A percentile compares a stretch with the other conserved stretches of the same genome.
Conservation (phyloP, 2,797 vertebrate species). For the Sarcoramphus papa region DNA sequence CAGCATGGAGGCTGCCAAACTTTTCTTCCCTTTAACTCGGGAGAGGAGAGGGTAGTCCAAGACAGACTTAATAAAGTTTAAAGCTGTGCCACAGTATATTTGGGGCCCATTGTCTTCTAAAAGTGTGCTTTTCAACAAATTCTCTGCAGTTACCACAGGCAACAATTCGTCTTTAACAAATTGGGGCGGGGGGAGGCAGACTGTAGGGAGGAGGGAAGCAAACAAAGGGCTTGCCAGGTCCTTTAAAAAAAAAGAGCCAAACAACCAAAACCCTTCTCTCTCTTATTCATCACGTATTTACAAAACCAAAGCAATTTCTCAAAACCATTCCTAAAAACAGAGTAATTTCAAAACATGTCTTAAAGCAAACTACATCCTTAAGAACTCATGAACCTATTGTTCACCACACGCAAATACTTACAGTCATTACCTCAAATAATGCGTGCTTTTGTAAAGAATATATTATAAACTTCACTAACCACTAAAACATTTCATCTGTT, state of each 20-base stretch:
- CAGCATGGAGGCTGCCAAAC: constrained; percentile 82
- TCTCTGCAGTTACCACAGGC: constrained; percentile 64
- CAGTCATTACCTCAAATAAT: neutral
- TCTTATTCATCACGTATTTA: neutral
- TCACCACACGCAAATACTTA: neutral
- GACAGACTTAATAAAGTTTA: constrained; percentile 82
- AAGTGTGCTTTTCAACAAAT: constrained; percentile 64
- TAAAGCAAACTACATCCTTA: neutral
- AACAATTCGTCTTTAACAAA: constrained; percentile 66
- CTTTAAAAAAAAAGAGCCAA: neutral
- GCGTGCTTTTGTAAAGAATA: neutral
- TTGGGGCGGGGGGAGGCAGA: neutral
- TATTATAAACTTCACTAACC: neutral
- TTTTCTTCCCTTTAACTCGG: constrained; percentile 73
- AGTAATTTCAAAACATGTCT: neutral
- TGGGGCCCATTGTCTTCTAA: constrained; percentile 69
- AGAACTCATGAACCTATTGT: neutral
- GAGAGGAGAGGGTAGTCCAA: constrained; percentile 66
- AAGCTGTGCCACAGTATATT: constrained; percentile 74
- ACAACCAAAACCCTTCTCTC: neutral
- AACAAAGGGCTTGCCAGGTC: constrained; percentile 32
- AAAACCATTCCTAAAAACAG: neutral
- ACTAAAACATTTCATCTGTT: neutral
- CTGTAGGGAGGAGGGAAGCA: neutral
- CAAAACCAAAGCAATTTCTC: neutral